phyloP scores from a whole-genome alignment of 1,140 invertebrate genomes.

The Oscheius sp. region DNA sequence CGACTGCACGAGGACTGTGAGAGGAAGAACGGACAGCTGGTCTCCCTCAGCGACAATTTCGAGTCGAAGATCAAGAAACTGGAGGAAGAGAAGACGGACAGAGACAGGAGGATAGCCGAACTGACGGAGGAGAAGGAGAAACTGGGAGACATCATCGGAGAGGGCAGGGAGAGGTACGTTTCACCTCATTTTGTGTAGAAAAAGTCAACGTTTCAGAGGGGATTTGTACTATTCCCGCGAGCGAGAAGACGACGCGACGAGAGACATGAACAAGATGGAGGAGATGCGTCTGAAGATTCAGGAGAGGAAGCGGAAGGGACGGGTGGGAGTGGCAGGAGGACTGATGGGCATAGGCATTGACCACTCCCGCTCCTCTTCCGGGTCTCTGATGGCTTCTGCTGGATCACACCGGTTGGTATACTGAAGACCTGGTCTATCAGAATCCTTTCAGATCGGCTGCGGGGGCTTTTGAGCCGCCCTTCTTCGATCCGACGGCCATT shows the following conservation, averaged over 20 bases:
- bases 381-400: background rate
- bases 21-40: constrained; percentile 14
- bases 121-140: constrained; percentile 32
- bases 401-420: background rate
- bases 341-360: background rate
- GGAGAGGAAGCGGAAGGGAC: constrained; percentile 30
- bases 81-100: constrained; percentile 20
- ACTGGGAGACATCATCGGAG: background rate
- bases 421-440: background rate
- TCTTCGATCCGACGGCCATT: background rate
- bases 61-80: constrained; percentile 17
- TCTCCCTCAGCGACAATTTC: constrained; percentile 11
- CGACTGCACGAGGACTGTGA: constrained; percentile 29
- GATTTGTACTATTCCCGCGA: background rate
- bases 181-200: background rate
- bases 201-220: background rate
- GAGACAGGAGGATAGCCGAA: constrained; percentile 26
- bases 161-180: background rate
- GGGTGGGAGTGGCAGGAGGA: constrained; percentile 25
- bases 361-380: constrained; percentile 9
- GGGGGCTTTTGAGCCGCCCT: background rate
- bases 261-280: constrained; percentile 28
- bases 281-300: constrained; percentile 38
- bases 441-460: background rate
- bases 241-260: constrained; percentile 8